These are phyloP conservation scores for Naso thynnoides DNA, from an alignment of 2,797 vertebrate species.

Conservation along the genomic window DNA sequence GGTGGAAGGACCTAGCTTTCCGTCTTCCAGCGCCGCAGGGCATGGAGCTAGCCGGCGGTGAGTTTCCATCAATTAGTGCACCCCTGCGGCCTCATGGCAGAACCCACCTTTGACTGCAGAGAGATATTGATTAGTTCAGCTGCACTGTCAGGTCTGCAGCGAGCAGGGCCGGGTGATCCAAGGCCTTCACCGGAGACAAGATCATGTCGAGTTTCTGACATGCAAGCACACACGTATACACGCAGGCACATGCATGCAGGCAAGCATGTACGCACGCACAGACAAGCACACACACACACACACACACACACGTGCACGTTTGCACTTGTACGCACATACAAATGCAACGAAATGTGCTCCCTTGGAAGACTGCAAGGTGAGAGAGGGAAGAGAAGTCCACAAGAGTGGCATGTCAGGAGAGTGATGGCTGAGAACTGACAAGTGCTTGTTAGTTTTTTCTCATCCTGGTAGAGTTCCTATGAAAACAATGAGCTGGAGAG, in stretches of 20 bases:
- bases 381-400: slow-evolving; percentile 89
- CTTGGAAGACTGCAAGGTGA: slow-evolving; percentile 82
- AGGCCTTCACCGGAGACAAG: slow-evolving; percentile 91
- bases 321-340: slow-evolving; percentile 84
- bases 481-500: slow-evolving; percentile 69
- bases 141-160: slow-evolving; percentile 95
- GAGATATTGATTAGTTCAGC: slow-evolving; percentile 97
- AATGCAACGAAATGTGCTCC: slow-evolving; percentile 86
- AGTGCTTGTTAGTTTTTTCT: slow-evolving; percentile 91
- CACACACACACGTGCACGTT: slow-evolving; percentile 64
- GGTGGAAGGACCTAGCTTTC: slow-evolving; percentile 78
- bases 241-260: slow-evolving; percentile 54
- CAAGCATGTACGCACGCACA: slow-evolving; percentile 77
- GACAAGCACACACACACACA: slow-evolving; percentile 67
- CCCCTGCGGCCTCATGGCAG: slow-evolving; percentile 85
- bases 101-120: slow-evolving; percentile 88
- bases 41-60: slow-evolving; percentile 89
- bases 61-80: slow-evolving; percentile 97
- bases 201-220: slow-evolving; percentile 89
- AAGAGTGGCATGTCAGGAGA: slow-evolving; percentile 89
- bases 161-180: slow-evolving; percentile 92
- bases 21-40: slow-evolving; percentile 91
- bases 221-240: slow-evolving; percentile 70
- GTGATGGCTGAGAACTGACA: slow-evolving; percentile 91
- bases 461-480: slow-evolving; percentile 79